Evolutionary conservation across 2,797 vertebrate genomes (phyloP), one percentile per base, ranked within the genome.

Genomic region (Microctenopoma lineatum): DNA sequence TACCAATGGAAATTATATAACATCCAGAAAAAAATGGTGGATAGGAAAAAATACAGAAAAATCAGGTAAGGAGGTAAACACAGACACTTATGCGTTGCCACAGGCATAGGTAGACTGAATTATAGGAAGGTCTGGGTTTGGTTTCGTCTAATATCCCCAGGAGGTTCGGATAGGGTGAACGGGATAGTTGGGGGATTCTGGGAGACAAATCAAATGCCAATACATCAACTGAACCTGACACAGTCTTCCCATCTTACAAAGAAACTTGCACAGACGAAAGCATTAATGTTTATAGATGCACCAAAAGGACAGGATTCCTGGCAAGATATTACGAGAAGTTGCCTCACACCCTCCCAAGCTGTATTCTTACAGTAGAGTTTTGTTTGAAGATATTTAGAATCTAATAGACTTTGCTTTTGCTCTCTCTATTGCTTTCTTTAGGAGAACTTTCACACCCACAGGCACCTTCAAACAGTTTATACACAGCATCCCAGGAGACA

Each of bases 251-350:
- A 2, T 66, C 44, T 59, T 34, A 59, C 38, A 67, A 55, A 60
- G 44, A 59, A 79, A 74, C 34, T 27, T 55, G 36, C 53, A 59
- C 21, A 39, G 62, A 57, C 50, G 46, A 78, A 25, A 44, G 42
- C 67, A 69, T 55, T 34, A 62, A 32, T 32, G 29, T 32, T 32
- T 11, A 9, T 9, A 36, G 36, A 36, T 36, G 36, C 10, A 36
- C 11, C 11, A 41, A 71, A 80, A 75, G 53, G 67, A 69, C 16
- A 16, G 7, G 38, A 47, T 73, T 79, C 44, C 2, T 0, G 51
- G 73, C 57, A 76, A 75, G 41, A 73, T 59, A 51, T 85, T 79
- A 56, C 66, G 7, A 59, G 26, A 64, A 18, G 73, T 87, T 82
- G 70, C 73, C 70, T 89, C 75, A 84, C 55, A 68, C 39, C 39